Evolutionary conservation across 2,797 vertebrate genomes (phyloP).

Genomic region (Pagetopsis macropterus): DNA sequence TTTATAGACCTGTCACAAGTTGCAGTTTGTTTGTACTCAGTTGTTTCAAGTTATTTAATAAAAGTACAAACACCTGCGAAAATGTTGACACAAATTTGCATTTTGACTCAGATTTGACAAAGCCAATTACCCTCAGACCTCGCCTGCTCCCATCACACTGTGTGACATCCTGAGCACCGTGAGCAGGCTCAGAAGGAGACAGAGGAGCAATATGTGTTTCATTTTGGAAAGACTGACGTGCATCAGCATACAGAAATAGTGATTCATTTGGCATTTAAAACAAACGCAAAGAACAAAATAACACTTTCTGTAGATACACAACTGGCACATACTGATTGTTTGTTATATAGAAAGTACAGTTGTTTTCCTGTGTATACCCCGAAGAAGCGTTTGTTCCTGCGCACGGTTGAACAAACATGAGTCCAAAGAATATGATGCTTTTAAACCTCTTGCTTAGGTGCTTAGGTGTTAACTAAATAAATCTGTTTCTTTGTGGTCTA

Average conservation of each 20-base stretch:
- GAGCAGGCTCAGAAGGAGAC: slow-evolving; percentile 8
- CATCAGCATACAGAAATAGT: slow-evolving; percentile 3
- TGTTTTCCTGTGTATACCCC: background rate
- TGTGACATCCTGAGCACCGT: slow-evolving; percentile 45
- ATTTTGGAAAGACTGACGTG: slow-evolving; percentile 39
- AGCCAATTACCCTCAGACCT: slow-evolving; percentile 70
- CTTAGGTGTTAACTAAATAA: background rate
- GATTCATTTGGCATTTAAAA: slow-evolving; percentile 19
- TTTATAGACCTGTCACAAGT: slow-evolving; percentile 69
- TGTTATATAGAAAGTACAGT: background rate
- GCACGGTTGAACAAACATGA: background rate
- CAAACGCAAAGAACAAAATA: background rate
- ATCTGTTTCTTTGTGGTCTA: background rate
- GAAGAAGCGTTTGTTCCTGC: background rate
- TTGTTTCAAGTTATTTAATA: slow-evolving; percentile 58
- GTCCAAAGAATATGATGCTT: slow-evolving; percentile 1
- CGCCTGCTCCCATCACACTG: slow-evolving; percentile 41
- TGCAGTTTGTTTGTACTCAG: slow-evolving; percentile 52
- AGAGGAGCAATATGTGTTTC: slow-evolving; percentile 22
- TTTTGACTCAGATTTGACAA: slow-evolving; percentile 67
- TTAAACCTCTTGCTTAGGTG: background rate
- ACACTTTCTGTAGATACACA: background rate
- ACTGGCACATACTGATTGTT: background rate
- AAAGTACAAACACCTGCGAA: slow-evolving; percentile 66
- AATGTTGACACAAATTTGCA: slow-evolving; percentile 71